Conservation (phyloP, 2,113 vertebrate species). For the Lucifuga dentata region DNA sequence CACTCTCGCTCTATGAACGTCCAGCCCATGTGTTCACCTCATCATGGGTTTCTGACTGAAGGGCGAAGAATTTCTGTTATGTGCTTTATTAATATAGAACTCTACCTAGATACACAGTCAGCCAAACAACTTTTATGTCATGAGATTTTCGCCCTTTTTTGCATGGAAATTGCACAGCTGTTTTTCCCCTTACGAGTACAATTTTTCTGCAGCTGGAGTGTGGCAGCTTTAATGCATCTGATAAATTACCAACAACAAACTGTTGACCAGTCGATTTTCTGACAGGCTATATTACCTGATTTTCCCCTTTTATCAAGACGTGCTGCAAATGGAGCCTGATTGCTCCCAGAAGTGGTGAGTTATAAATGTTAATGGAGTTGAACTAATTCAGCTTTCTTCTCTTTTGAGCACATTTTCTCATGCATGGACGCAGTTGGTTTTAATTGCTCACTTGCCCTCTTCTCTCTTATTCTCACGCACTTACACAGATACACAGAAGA, state of each 20-base stretch:
- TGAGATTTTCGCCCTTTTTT: conserved; percentile 41
- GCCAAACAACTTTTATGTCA: conserved; percentile 63
- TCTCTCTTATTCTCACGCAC: background rate
- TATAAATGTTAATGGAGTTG: conserved; percentile 48
- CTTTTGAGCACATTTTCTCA: conserved; percentile 11
- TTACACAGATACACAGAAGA: background rate
- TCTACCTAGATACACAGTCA: conserved; percentile 53
- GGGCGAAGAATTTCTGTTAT: conserved; percentile 11
- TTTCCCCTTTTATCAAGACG: conserved; percentile 41
- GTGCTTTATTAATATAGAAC: conserved; percentile 30
- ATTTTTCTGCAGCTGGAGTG: conserved; percentile 57
- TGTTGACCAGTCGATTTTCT: conserved; percentile 69
- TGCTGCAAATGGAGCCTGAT: conserved; percentile 49
- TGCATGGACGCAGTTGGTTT: background rate
- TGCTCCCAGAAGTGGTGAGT: conserved; percentile 49
- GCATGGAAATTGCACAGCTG: conserved; percentile 64
- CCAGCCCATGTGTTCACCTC: background rate
- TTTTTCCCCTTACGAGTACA: conserved; percentile 59
- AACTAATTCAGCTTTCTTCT: conserved; percentile 39
- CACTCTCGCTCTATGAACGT: conserved; percentile 21
- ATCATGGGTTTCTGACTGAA: conserved; percentile 23
- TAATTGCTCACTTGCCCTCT: background rate
- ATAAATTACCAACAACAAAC: conserved; percentile 69
- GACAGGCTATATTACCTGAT: conserved; percentile 40
- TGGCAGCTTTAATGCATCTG: conserved; percentile 66